Percentiles rank a stretch among this genome's conserved stretches.
phyloP scores from a whole-genome alignment of 1,140 invertebrate genomes.

The Macrobrachium rosenbergii region DNA sequence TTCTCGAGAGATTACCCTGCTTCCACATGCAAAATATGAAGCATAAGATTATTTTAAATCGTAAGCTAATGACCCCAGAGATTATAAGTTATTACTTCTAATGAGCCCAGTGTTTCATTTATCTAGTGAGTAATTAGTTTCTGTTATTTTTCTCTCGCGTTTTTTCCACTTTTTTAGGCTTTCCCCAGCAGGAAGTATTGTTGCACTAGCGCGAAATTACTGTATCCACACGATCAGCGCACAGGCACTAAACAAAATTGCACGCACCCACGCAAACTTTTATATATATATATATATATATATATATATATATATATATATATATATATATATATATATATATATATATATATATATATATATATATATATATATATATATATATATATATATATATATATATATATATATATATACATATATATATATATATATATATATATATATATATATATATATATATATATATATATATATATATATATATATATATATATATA shows the following conservation, averaged over 20 bases:
- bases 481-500: not conserved
- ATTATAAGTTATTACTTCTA: too few species aligned
- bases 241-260: not conserved
- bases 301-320: slow-evolving; percentile 11
- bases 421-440: too few species aligned
- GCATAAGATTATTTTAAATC: too few species aligned
- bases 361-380: not conserved
- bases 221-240: not conserved
- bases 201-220: not conserved
- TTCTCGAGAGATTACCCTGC: too few species aligned
- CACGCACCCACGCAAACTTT: not conserved
- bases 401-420: too few species aligned
- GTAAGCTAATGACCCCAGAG: too few species aligned
- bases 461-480: too few species aligned
- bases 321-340: slow-evolving; percentile 24
- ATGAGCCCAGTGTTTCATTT: too few species aligned
- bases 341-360: slow-evolving; percentile 9
- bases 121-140: not conserved
- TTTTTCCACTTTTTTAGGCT: not conserved
- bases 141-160: not conserved
- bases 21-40: too few species aligned
- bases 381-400: not conserved
- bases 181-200: not conserved
- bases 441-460: too few species aligned
- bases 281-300: slow-evolving; percentile 7